Evolutionary conservation across 2,888 invertebrate genomes (phyloP), one percentile per base, ranked within the genome.

Genomic region (Macroteleia sp.): DNA sequence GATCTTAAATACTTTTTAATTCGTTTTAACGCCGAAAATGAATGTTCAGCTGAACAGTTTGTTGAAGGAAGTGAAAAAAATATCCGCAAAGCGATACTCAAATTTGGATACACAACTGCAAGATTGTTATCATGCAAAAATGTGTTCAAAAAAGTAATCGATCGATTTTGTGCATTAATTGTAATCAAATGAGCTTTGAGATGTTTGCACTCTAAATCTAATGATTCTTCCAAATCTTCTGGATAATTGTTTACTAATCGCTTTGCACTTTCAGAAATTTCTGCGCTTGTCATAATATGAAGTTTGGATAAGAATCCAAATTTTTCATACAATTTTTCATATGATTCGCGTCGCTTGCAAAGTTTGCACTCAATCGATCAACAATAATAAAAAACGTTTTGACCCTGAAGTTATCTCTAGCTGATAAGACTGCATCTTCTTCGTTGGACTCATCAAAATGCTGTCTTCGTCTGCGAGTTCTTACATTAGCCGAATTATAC

Each of bases 141-240:
- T 32, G 92, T 17, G 17, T 10, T 22, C 2, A 66, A 36, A 2
- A 9, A 34, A 3, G 19, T 3, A 9, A 61, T 93, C 3, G 61
- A 90, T n/a, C 92, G 2, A 94, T 93, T 80, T 64, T 25, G 12
- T 30, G 14, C 4, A 22, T 50, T 48, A 2, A 36, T 44, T 3
- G 54, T 9, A 50, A 14, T 56, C 19, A 61, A 54, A 36, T 59
- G 30, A 50, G 41, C 50, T 59, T 59, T 69, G 0, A 70, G 16
- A 52, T 70, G 50, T 25, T 70, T 28, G 17, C 61, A 52, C 19
- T 59, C 59, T 9, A 46, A 52, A 17, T 59, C 56, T 59, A 59
- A 69, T 6, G 54, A 67, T 9, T 46, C 67, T 57, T 69, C 48
- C 36, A 57, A 48, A 19, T 69, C 67, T 0, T 20, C 17, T 2